Base-by-base conservation (phyloP, 1,140 invertebrate species). In the Rhynchophorus ferrugineus region DNA sequence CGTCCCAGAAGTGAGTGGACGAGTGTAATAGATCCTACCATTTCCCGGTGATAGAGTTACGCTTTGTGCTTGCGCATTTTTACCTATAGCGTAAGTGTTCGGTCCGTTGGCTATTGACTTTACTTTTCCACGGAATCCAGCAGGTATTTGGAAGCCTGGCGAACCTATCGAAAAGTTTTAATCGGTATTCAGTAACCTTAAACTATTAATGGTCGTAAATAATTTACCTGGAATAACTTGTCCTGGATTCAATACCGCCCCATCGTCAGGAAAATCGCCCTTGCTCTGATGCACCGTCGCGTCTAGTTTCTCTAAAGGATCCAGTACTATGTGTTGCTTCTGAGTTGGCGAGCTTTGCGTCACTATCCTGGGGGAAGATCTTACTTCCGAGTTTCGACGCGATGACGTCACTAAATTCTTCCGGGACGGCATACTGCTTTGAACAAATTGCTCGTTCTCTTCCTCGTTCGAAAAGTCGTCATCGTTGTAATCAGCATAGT, bases 61-160 rank as follows among this genome's bases (percentile, higher is more conserved):
- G 2, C 78, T 81, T 68, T 84, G 81, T 11, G 79, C 76, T 66
- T 83, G 80, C 3, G 80, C 78, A 56, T 78, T 76, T 24, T 73
- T 75, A 42, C 76, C 73, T 22, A 73, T 73, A 0, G 77, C 76
- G 46, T 72, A 72, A 1, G 78, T 82, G 38, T 76, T 75, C 13
- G 74, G 72, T 33, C 78, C 78, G 6, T 73, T 74, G 1, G 79
- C 73, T 5, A 79, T 71, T 1, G 82, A 79, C 53, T 73, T 75
- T 1, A 85, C 74, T 66, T 77, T 78, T 0, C 79, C 81, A 48
- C 82, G 73, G 57, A 83, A 82, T n/a, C 81, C 81, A 18, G 72
- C 52, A 1, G 83, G 82, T 49, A 85, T 80, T 13, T 74, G 77
- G 48, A 79, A 83, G 1, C 80, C 82, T 11, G 76, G 72, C 14